Evolutionary conservation across 2,888 invertebrate species (phyloP).

Genomic region (Dysmachus trigonus): DNA sequence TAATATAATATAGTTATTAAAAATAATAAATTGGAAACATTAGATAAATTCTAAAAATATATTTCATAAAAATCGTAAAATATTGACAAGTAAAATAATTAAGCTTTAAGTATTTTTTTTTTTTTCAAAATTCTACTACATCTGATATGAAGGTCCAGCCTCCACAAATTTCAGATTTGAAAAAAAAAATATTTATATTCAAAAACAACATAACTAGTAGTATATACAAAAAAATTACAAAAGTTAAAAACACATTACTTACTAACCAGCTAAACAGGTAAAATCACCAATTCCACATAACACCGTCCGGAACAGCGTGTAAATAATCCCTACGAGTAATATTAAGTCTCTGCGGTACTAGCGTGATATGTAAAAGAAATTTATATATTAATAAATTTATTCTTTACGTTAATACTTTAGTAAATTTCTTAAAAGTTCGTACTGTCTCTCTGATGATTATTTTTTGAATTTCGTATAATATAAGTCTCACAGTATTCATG

Average conservation of each 20-base stretch:
- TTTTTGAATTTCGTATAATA: background rate
- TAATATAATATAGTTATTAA: too few species aligned
- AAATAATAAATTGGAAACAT: too few species aligned
- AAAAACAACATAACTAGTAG: background rate
- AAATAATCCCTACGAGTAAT: background rate
- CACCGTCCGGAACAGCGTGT: background rate
- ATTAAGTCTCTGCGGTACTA: background rate
- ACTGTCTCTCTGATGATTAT: background rate
- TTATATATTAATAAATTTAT: background rate
- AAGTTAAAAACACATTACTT: background rate
- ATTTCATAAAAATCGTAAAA: too few species aligned
- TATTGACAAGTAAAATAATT: too few species aligned
- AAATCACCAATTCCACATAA: background rate
- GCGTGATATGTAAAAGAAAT: slow-evolving; percentile 5
- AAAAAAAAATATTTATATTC: background rate
- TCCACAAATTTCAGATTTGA: background rate
- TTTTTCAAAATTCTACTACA: background rate
- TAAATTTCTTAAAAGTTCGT: background rate
- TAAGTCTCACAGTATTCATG: background rate
- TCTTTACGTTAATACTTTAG: slow-evolving; percentile 1
- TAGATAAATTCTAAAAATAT: background rate
- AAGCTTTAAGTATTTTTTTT: too few species aligned
- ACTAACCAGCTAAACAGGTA: too few species aligned
- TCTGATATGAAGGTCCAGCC: background rate
- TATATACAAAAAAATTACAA: too few species aligned